Percentiles rank a stretch among this genome's conserved stretches.
Evolutionary conservation across 1,140 invertebrate species (phyloP).

Genomic region (Chironomus striatipennis): DNA sequence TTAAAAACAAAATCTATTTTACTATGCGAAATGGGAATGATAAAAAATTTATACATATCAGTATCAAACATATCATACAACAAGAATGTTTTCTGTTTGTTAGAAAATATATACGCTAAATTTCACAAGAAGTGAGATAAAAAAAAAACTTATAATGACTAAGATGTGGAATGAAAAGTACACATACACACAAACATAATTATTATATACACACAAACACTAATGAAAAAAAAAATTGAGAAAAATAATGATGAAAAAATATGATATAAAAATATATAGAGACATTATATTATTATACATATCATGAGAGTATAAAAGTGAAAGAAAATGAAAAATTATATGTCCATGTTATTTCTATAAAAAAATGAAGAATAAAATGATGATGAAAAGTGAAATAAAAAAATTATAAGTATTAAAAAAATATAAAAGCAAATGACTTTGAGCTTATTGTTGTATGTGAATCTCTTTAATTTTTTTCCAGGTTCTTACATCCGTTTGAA

Average conservation of each 20-base stretch:
- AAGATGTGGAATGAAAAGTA: no score
- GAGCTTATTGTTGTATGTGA: no score
- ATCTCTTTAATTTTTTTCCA: no score
- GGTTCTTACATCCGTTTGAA: no score
- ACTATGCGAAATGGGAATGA: background rate
- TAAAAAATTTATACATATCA: constrained; percentile 3
- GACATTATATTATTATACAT: constrained; percentile 19
- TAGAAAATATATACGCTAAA: constrained; percentile 4
- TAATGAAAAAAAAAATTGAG: constrained; percentile 19
- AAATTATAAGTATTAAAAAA: background rate
- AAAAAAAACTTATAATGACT: background rate
- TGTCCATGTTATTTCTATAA: constrained; percentile 6
- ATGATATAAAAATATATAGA: constrained; percentile 24
- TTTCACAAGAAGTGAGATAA: background rate
- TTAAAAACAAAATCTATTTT: background rate
- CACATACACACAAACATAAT: background rate
- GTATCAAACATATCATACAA: constrained; percentile 2
- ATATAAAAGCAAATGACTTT: background rate
- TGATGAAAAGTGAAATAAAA: no score
- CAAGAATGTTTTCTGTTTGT: background rate
- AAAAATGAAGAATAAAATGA: constrained; percentile 7
- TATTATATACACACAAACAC: background rate
- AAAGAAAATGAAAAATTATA: background rate
- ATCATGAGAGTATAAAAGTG: background rate
- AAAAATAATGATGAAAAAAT: background rate